These are phyloP conservation scores for Urechis unicinctus DNA, from an alignment of 2,888 invertebrate species.

Conservation along the genomic window DNA sequence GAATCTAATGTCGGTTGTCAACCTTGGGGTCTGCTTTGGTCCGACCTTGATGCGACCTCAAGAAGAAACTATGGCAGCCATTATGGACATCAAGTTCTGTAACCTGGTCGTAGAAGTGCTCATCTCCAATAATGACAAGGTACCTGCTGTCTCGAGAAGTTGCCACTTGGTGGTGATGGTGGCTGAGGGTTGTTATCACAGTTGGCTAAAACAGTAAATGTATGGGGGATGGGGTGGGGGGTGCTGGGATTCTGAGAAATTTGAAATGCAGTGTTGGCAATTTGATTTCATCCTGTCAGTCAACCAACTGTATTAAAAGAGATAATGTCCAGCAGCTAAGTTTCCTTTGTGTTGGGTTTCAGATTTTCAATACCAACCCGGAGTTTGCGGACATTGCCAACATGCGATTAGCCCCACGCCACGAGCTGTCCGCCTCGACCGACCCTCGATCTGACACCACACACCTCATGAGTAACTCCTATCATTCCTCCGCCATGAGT, in stretches of 20 bases:
- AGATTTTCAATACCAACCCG: slow-evolving; percentile 41
- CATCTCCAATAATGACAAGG: slow-evolving; percentile 72
- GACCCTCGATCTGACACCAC: not conserved
- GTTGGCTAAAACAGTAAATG: too few species aligned
- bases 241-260: not conserved
- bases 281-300: too few species aligned
- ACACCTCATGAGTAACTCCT: not conserved
- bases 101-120: slow-evolving; percentile 96
- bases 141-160: too few species aligned
- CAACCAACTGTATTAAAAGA: too few species aligned
- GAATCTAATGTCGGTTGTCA: slow-evolving; percentile 95
- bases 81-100: slow-evolving; percentile 98
- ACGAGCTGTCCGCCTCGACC: not conserved
- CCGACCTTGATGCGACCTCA: slow-evolving; percentile 90
- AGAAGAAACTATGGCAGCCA: slow-evolving; percentile 95
- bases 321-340: too few species aligned
- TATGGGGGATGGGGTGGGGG: too few species aligned
- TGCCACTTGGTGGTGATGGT: too few species aligned
- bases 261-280: too few species aligned
- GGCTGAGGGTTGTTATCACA: too few species aligned
- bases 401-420: slow-evolving; percentile 7
- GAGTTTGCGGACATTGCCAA: slow-evolving; percentile 31
- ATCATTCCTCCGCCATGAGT: not conserved
- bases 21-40: slow-evolving; percentile 96
- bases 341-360: too few species aligned